Conservation (phyloP, 2,797 vertebrate genomes). For the Etheostoma nigrum region DNA sequence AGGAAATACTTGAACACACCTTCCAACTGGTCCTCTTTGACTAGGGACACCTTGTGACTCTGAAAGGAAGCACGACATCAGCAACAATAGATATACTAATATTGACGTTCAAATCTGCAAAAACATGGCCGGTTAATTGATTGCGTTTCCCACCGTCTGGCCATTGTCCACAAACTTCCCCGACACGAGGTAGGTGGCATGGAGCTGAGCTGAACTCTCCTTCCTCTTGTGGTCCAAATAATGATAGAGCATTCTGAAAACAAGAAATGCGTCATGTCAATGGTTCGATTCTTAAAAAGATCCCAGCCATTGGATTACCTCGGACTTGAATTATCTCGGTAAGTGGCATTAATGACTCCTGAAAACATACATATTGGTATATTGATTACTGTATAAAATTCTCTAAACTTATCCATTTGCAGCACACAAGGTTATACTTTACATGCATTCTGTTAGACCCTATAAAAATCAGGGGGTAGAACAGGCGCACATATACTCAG, state of each 20-base stretch:
- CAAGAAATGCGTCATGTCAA: not conserved
- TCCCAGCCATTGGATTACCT: not conserved
- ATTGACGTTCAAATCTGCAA: too few species aligned
- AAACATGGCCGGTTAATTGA: not conserved
- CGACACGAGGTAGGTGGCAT: slow-evolving; percentile 94
- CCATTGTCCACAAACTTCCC: slow-evolving; percentile 90
- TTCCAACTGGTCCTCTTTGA: slow-evolving; percentile 94
- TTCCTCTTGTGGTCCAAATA: slow-evolving; percentile 94
- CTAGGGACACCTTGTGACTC: slow-evolving; percentile 95
- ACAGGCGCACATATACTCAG: too few species aligned
- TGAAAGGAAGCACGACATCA: slow-evolving; percentile 68
- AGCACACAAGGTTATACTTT: not conserved
- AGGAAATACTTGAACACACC: slow-evolving; percentile 78
- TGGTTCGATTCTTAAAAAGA: not conserved
- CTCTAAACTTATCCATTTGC: not conserved
- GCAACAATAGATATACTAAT: not conserved
- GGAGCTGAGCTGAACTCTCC: slow-evolving; percentile 89
- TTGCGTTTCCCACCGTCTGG: slow-evolving; percentile 78
- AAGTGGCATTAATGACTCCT: not conserved
- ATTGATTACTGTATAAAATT: not conserved
- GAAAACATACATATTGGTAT: not conserved
- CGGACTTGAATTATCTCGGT: not conserved
- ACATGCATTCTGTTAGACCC: not conserved
- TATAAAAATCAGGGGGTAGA: not conserved
- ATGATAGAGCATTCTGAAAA: slow-evolving; percentile 93